Percentiles rank a stretch among this genome's conserved stretches.
Conservation (phyloP, 1,140 invertebrate species). For the Drosophila chauvacae region DNA sequence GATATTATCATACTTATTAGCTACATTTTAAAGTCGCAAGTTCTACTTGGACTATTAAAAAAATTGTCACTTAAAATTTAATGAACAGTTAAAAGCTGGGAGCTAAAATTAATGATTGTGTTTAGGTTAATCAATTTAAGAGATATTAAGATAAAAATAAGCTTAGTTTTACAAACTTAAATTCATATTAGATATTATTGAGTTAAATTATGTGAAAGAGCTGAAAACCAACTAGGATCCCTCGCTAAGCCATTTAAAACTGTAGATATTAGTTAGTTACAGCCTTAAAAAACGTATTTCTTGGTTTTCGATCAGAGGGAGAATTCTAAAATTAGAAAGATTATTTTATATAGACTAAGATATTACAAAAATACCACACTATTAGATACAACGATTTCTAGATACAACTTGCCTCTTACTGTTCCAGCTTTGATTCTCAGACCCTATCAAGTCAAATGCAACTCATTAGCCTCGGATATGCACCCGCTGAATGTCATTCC, state of each 20-base stretch:
- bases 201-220: background rate
- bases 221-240: too few species aligned
- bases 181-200: background rate
- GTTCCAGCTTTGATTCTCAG: background rate
- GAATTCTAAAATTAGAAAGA: background rate
- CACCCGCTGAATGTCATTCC: constrained; percentile 40
- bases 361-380: background rate
- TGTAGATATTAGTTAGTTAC: background rate
- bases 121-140: too few species aligned
- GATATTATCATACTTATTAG: too few species aligned
- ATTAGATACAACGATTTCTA: background rate
- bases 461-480: constrained; percentile 25
- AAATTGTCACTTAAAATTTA: too few species aligned
- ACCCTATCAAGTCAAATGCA: constrained; percentile 6
- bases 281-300: background rate
- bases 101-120: too few species aligned
- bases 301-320: background rate
- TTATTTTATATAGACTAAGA: too few species aligned
- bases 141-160: too few species aligned
- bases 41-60: too few species aligned
- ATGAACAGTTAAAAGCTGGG: too few species aligned
- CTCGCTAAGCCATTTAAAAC: too few species aligned
- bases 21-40: too few species aligned
- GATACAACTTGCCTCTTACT: background rate
- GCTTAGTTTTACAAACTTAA: background rate